Evolutionary conservation across 2,113 vertebrate species (phyloP), one percentile per base, ranked within the genome.

Genomic region (Gorsachius goisagi): DNA sequence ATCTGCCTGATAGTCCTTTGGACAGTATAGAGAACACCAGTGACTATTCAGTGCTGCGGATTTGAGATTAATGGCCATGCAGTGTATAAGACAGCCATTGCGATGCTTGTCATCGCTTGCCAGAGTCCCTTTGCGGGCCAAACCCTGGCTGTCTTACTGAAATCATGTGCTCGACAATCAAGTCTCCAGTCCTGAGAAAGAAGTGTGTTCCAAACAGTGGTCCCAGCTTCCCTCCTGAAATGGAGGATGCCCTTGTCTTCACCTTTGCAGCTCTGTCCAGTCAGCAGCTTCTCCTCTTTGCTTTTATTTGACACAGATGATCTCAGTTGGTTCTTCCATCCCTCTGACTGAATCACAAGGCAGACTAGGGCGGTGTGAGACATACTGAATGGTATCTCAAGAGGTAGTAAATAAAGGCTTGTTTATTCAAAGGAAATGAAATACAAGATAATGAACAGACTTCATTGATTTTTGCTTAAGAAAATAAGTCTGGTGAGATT

Each of bases 391-490:
- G 22, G 20, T 56, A 62, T 79, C 75, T 74, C 45, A 67, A 86
- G 88, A 85, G 12, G 63, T n/a, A 59, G 44, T 82, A 96, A 93
- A 95, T 89, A 90, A 78, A 79, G 17, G 15, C 12, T 85, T 93
- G 45, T 89, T 96, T 85, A 85, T 92, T 85, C 60, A 81, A 96
- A 92, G 49, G 56, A 92, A 95, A 88, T 75, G 5, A 97, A 97
- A 92, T 95, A 72, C 39, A 69, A 93, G 72, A 75, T 85, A 93
- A 95, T 90, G 30, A 93, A 77, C 63, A 69, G 88, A 95, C 84
- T 59, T 59, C 2, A 94, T 35, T 85, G 77, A 74, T 64, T 76
- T 90, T 79, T 81, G 8, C 60, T 91, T 84, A 90, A 80, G 90
- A 93, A 95, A 93, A 81, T 63, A 80, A 75, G 44, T 72, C 68